Percentiles rank a stretch among this genome's conserved stretches.
These are phyloP conservation scores for Iguana delicatissima DNA, from an alignment of 2,797 vertebrate species.

Conservation along the genomic window DNA sequence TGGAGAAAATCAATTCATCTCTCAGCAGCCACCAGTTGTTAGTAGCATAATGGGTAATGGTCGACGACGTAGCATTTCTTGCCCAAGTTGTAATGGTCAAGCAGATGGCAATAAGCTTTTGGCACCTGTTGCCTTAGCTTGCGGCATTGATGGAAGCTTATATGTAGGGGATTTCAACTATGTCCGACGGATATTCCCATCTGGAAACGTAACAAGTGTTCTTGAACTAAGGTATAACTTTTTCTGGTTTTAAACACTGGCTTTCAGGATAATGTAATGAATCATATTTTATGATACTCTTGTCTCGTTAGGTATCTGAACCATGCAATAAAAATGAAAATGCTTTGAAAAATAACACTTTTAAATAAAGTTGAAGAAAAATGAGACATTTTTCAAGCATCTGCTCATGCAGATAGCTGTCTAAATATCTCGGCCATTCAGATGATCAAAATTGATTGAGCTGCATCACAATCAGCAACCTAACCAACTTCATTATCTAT, in stretches of 20 bases:
- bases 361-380: neutral
- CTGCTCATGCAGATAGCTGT: conserved; percentile 21
- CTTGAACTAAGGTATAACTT: conserved; percentile 93
- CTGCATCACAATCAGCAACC: neutral
- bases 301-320: conserved; percentile 5
- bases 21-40: conserved; percentile 94
- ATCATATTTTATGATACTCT: neutral
- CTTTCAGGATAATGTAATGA: conserved; percentile 9
- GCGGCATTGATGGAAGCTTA: conserved; percentile 94
- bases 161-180: conserved; percentile 99
- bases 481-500: conserved; percentile 24
- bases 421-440: conserved; percentile 20
- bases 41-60: conserved; percentile 99
- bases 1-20: conserved; percentile 97
- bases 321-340: conserved; percentile 4
- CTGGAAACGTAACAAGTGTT: conserved; percentile 96
- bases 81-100: conserved; percentile 97
- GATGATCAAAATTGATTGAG: conserved; percentile 21
- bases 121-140: conserved; percentile 94
- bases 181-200: conserved; percentile 94
- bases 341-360: conserved; percentile 24
- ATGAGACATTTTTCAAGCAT: conserved; percentile 29
- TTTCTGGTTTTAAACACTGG: neutral
- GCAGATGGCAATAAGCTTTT: conserved; percentile 96
- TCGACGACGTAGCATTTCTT: conserved; percentile 96